Base-by-base conservation (phyloP, 2,888 invertebrate genomes). In the Dryobota labecula region DNA sequence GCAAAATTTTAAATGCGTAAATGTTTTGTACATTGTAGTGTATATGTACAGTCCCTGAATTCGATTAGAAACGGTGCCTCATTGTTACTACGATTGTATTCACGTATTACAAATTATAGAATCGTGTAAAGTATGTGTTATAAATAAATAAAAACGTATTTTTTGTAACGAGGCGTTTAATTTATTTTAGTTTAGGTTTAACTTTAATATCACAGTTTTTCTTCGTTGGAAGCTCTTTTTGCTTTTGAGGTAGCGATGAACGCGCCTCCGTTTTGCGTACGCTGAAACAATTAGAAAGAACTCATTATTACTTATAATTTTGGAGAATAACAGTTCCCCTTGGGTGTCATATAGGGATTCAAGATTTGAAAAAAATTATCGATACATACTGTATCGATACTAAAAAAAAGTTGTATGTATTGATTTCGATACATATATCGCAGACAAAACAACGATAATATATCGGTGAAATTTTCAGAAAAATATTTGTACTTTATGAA, bases 161-260 rank as follows among this genome's bases (percentile, higher is more conserved):
- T 70, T 70, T 33, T 33, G 3, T 49, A 41, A 9, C 9, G n/a
- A n/a, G 6, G 13, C 2, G 24, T 73, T 61, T 54, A 38, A 20
- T 51, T 45, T 45, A 49, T 18, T 43, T 54, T 49, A 57, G 63
- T 73, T 80, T 11, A 47, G 18, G 13, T 58, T 80, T 65, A 45
- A 45, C 20, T 47, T 60, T 63, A 75, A 60, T 80, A 83, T 84
- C 76, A 83, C 83, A 80, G 84, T 27, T 70, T 30, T 3, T 67
- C 27, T 63, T 70, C n/a, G 36, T 15, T 33, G 30, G 20, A 20
- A 64, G 11, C 0, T 67, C 54, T 7, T 72, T 79, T 53, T 58
- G 41, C 20, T 36, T 63, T 38, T 54, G 49, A 20, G 53, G 47
- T 24, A 43, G 38, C 1, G 57, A 24, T 24, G 67, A n/a, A 7